A percentile compares a stretch with the other conserved stretches of the same genome.
Conservation (phyloP, 1,140 invertebrate genomes). For the Phymorhynchus buccinoides region DNA sequence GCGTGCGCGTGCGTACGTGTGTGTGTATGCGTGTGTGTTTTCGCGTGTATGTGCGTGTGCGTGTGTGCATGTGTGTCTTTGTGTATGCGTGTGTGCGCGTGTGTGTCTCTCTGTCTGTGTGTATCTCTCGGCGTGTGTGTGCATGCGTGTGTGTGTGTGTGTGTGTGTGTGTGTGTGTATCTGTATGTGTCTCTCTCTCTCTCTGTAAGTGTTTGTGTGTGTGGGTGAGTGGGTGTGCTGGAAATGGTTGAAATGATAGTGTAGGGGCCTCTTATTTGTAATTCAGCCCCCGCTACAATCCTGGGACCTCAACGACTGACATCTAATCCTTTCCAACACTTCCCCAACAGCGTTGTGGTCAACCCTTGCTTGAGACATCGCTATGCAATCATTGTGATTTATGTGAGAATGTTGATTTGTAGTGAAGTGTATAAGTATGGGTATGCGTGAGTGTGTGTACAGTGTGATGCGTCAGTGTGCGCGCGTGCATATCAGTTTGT, state of each 20-base stretch:
- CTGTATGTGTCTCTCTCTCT: not conserved
- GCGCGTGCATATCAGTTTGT: too few relatives aligned
- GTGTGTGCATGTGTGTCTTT: not conserved
- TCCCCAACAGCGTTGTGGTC: too few relatives aligned
- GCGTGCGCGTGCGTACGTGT: constrained; percentile 3
- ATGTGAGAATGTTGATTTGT: too few relatives aligned
- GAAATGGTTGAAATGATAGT: not conserved
- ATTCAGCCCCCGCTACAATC: too few relatives aligned
- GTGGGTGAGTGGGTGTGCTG: too few relatives aligned
- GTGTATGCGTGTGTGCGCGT: not conserved
- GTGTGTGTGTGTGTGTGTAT: too few relatives aligned
- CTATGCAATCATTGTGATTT: too few relatives aligned
- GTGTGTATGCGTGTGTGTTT: constrained; percentile 18
- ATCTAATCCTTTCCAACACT: too few relatives aligned
- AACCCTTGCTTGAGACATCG: too few relatives aligned
- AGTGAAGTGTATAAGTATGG: not conserved
- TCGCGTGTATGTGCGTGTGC: not conserved
- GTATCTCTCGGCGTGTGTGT: not conserved
- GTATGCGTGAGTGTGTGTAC: constrained; percentile 21
- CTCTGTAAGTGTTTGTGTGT: constrained; percentile 1
- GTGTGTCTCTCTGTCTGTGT: constrained; percentile 5
- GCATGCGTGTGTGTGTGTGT: constrained; percentile 21
- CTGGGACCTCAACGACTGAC: too few relatives aligned
- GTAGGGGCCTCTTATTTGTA: not conserved
- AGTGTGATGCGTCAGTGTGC: not conserved